Conservation (phyloP, 2,113 vertebrate genomes). For the Lasiurus cinereus region DNA sequence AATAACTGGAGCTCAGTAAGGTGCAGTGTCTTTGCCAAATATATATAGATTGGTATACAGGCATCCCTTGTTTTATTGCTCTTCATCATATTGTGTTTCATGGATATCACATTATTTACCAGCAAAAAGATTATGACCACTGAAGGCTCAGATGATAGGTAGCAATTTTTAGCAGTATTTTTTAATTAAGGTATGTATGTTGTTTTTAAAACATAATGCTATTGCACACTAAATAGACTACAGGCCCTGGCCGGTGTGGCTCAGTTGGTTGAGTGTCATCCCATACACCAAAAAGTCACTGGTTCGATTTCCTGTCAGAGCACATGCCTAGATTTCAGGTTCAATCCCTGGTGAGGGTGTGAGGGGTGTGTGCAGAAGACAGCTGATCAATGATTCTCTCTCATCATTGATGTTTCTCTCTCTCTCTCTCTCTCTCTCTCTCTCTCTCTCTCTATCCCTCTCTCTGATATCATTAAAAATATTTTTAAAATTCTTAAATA, state of each 20-base stretch:
- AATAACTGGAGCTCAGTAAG: slow-evolving; percentile 6
- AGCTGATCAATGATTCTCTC: too few species aligned
- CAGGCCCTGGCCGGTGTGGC: background rate
- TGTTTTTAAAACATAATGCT: background rate
- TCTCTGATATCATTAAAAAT: too few species aligned
- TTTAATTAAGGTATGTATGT: background rate
- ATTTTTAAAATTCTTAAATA: too few species aligned
- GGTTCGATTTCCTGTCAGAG: too few species aligned
- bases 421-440: too few species aligned
- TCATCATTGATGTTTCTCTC: too few species aligned
- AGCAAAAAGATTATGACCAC: background rate
- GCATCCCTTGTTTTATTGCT: background rate
- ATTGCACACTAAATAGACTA: background rate
- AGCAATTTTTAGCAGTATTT: background rate
- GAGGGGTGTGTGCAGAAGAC: too few species aligned
- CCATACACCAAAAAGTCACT: too few species aligned
- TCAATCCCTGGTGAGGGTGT: too few species aligned
- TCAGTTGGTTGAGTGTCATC: too few species aligned
- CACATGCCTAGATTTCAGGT: too few species aligned
- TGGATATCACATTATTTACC: background rate
- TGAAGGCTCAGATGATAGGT: background rate
- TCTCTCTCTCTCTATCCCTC: too few species aligned
- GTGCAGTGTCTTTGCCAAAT: slow-evolving; percentile 1
- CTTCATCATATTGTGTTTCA: background rate
- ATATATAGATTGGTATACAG: background rate